Evolutionary conservation across 2,797 vertebrate genomes (phyloP).

Genomic region (Cyprinodon diabolis): DNA sequence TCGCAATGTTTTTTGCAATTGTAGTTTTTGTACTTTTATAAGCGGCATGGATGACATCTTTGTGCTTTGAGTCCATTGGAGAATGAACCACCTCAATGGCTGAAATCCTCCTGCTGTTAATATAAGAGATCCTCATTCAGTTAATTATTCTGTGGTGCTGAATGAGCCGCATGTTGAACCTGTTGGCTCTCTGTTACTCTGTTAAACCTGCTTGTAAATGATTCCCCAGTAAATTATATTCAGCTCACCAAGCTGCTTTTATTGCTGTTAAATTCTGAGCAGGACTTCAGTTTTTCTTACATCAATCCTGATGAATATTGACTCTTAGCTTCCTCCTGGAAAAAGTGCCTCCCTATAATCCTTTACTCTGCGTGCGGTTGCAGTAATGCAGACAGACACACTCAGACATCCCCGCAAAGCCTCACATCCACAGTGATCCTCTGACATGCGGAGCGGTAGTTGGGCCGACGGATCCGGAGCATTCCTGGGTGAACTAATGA

Average conservation of each 20-base stretch:
- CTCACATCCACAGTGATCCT: not conserved
- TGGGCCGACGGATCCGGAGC: not conserved
- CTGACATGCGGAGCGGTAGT: not conserved
- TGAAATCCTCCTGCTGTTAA: no score
- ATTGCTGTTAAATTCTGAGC: not conserved
- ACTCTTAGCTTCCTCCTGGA: not conserved
- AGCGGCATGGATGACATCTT: no score
- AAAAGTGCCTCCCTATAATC: not conserved
- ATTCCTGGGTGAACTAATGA: not conserved
- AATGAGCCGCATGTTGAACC: not conserved
- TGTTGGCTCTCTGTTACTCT: not conserved
- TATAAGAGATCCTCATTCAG: not conserved
- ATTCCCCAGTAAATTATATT: no score
- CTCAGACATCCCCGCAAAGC: not conserved
- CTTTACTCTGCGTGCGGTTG: not conserved
- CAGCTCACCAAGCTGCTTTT: not conserved
- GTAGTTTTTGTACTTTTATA: no score
- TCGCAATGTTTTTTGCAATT: no score
- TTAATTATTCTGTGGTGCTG: not conserved
- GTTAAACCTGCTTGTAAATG: not conserved
- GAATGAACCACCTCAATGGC: no score
- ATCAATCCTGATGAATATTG: not conserved
- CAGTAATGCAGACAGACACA: no score
- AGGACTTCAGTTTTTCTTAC: not conserved
- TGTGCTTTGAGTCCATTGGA: no score